Evolutionary conservation across 2,113 vertebrate genomes (phyloP).

Genomic region (Megatriorchis doriae): DNA sequence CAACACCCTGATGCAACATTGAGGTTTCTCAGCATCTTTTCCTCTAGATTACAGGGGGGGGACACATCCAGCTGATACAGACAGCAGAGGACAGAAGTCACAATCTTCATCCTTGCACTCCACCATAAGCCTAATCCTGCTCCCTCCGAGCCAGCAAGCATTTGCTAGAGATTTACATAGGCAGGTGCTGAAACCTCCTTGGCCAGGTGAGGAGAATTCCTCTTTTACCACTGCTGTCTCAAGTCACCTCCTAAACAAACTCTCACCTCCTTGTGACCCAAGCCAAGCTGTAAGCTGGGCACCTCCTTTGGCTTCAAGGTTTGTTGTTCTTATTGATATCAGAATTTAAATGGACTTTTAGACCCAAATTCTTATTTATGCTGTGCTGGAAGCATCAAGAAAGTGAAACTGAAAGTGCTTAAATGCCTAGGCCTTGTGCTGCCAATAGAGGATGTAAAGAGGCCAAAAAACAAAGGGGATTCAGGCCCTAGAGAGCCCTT

Average conservation of each 20-base stretch:
- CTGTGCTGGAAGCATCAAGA: not conserved
- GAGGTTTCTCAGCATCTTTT: not conserved
- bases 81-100: not conserved
- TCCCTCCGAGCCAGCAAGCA: not conserved
- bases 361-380: not conserved
- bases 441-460: not conserved
- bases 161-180: not conserved
- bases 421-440: not conserved
- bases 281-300: not conserved
- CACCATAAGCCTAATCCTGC: not conserved
- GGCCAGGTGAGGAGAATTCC: not conserved
- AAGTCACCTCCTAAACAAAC: not conserved
- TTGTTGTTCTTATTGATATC: not conserved
- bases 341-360: not conserved
- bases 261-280: not conserved
- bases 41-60: not conserved
- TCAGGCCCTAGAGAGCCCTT: not conserved
- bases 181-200: not conserved
- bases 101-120: not conserved
- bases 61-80: rapidly evolving
- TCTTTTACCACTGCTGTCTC: not conserved
- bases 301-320: not conserved
- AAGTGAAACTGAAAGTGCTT: not conserved
- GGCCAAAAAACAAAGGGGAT: not conserved
- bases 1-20: not conserved